Percentiles rank a stretch among this genome's conserved stretches.
phyloP scores from a whole-genome alignment of 2,888 invertebrate species.

The Noctua fimbriata region DNA sequence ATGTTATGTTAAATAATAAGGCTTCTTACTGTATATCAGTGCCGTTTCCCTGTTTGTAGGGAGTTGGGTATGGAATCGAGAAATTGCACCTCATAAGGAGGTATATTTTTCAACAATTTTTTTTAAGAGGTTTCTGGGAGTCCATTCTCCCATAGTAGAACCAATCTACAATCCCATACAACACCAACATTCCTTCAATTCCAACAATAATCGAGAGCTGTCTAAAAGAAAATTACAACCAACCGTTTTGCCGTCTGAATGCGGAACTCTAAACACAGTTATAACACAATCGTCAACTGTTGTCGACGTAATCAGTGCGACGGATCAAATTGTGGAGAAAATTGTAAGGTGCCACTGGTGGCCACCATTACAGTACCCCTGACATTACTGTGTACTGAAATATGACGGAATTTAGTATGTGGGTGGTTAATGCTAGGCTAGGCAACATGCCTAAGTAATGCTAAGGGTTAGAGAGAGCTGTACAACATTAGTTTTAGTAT shows the following conservation, averaged over 20 bases:
- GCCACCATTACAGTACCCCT: conserved; percentile 39
- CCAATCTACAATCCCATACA: conserved; percentile 16
- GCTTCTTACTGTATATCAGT: background rate
- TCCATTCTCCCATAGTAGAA: background rate
- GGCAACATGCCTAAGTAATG: too few species aligned
- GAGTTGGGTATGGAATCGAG: background rate
- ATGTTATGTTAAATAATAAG: background rate
- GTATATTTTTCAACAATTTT: background rate
- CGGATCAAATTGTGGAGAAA: conserved; percentile 87
- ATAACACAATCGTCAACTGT: conserved; percentile 67
- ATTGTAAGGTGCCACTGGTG: conserved; percentile 76
- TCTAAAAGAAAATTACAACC: conserved; percentile 39
- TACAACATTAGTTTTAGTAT: too few species aligned
- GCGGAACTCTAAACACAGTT: conserved; percentile 68
- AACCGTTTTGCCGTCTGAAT: conserved; percentile 52
- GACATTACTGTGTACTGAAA: conserved; percentile 77
- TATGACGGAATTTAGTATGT: conserved; percentile 68
- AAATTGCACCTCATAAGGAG: background rate
- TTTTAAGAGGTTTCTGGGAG: background rate
- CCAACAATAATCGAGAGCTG: conserved; percentile 13
- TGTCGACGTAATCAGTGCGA: conserved; percentile 61
- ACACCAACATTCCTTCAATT: conserved; percentile 37
- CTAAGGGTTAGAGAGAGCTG: too few species aligned
- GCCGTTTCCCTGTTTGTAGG: background rate
- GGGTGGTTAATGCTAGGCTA: conserved; percentile 40